Percentiles rank a stretch among this genome's conserved stretches.
These are phyloP conservation scores for Conus ventricosus DNA, from an alignment of 1,140 invertebrate genomes.

Conservation along the genomic window DNA sequence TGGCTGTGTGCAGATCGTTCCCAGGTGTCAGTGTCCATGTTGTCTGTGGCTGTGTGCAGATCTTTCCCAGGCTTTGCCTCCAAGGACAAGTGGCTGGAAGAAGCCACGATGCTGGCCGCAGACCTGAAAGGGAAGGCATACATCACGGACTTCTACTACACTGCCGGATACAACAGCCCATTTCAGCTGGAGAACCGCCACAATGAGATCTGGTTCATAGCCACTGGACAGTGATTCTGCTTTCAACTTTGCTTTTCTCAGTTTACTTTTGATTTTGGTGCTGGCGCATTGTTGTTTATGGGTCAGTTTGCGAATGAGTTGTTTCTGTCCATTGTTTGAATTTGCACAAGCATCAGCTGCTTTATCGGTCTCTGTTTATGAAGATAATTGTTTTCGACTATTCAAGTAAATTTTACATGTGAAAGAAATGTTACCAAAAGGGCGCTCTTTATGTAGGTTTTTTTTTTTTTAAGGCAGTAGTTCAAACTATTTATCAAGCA, in stretches of 20 bases:
- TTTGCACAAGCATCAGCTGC: too few species aligned
- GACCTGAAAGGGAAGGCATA: conserved; percentile 46
- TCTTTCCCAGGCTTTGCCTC: conserved; percentile 53
- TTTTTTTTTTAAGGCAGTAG: too few species aligned
- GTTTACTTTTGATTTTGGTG: neutral
- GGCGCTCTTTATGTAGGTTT: too few species aligned
- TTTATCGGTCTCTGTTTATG: too few species aligned
- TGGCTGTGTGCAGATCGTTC: neutral
- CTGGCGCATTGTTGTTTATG: neutral
- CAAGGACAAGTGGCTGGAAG: conserved; percentile 40
- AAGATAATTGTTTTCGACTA: too few species aligned
- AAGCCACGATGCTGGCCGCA: conserved; percentile 47
- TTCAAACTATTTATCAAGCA: too few species aligned
- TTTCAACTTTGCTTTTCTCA: neutral
- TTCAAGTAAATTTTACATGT: too few species aligned
- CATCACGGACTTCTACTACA: conserved; percentile 51
- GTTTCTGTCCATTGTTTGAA: neutral
- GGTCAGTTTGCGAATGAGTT: neutral
- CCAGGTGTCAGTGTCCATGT: neutral
- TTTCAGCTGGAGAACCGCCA: conserved; percentile 60
- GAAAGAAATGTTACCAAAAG: too few species aligned
- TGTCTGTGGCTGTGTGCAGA: conserved; percentile 45
- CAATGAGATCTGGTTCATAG: conserved; percentile 69
- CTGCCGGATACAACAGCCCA: conserved; percentile 67
- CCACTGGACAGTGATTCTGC: conserved; percentile 32